Conservation (phyloP, 2,797 vertebrate species). For the Enteromius anoplus region DNA sequence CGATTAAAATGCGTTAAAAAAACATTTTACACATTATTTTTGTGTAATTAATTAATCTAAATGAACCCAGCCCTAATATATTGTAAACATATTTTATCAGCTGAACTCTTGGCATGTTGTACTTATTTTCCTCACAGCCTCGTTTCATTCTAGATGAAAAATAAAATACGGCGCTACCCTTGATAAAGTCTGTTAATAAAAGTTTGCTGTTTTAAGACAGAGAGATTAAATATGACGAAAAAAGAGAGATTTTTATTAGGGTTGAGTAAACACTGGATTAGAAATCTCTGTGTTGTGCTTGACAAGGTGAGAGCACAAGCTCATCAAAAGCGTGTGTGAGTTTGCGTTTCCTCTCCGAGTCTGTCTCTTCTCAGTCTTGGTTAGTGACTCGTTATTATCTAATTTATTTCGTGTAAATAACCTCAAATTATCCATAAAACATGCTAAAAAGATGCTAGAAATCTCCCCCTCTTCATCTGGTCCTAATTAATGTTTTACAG, state of each 20-base stretch:
- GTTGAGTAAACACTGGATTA: neutral
- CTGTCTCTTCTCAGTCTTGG: constrained; percentile 61
- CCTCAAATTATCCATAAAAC: constrained; percentile 81
- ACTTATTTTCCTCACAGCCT: neutral
- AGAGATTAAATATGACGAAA: neutral
- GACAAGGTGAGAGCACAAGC: neutral
- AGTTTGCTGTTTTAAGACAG: neutral
- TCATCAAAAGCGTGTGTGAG: constrained; percentile 11
- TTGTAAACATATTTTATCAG: neutral
- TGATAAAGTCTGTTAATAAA: neutral
- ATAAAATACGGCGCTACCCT: neutral
- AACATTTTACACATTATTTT: too few species aligned
- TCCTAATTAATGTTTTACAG: constrained; percentile 81
- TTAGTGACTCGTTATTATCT: constrained; percentile 72
- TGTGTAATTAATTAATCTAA: too few species aligned
- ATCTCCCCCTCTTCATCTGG: constrained; percentile 78
- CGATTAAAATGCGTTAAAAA: too few species aligned
- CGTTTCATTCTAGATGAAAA: neutral
- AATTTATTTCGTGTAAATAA: constrained; percentile 80
- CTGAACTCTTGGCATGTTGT: neutral
- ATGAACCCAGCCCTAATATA: too few species aligned
- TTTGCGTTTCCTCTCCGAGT: constrained; percentile 57
- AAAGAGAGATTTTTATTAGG: neutral
- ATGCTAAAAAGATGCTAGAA: constrained; percentile 71
- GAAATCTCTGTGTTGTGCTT: neutral